phyloP scores from a whole-genome alignment of 1,140 invertebrate species.

The Bombus soroeensis region DNA sequence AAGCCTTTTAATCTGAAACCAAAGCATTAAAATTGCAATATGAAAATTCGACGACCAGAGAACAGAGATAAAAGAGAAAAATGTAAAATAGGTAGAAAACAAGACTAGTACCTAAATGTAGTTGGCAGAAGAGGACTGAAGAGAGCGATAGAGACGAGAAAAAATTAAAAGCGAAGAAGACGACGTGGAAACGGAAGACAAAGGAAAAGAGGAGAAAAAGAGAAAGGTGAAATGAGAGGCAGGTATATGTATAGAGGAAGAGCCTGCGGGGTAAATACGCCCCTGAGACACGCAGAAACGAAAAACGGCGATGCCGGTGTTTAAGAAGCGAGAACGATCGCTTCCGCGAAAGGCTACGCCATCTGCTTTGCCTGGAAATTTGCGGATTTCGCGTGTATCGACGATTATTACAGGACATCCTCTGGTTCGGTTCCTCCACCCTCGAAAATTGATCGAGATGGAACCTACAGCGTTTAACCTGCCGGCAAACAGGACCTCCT shows the following conservation, averaged over 20 bases:
- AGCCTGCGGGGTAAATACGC: conserved; percentile 58
- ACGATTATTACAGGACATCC: conserved; percentile 49
- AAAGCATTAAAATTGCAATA: neutral
- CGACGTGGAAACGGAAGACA: neutral
- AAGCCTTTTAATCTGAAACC: too few relatives aligned
- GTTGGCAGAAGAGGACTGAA: neutral
- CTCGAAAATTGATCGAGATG: conserved; percentile 15
- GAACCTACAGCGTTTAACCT: neutral
- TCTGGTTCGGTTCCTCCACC: neutral
- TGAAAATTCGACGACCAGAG: neutral
- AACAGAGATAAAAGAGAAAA: neutral
- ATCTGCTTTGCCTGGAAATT: conserved; percentile 63
- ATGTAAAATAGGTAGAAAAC: neutral
- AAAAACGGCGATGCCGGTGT: conserved; percentile 43
- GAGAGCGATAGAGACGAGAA: conserved; percentile 2
- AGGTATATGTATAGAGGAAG: conserved; percentile 18
- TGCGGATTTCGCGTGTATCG: conserved; percentile 51
- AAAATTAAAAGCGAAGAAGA: conserved; percentile 15
- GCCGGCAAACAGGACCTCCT: neutral
- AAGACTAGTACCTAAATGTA: neutral
- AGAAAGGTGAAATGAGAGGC: neutral
- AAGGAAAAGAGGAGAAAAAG: neutral
- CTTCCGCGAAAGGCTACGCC: conserved; percentile 63
- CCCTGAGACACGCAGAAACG: conserved; percentile 65
- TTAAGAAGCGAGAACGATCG: conserved; percentile 52